Conservation (phyloP, 2,113 vertebrate species). For the Pavo muticus region DNA sequence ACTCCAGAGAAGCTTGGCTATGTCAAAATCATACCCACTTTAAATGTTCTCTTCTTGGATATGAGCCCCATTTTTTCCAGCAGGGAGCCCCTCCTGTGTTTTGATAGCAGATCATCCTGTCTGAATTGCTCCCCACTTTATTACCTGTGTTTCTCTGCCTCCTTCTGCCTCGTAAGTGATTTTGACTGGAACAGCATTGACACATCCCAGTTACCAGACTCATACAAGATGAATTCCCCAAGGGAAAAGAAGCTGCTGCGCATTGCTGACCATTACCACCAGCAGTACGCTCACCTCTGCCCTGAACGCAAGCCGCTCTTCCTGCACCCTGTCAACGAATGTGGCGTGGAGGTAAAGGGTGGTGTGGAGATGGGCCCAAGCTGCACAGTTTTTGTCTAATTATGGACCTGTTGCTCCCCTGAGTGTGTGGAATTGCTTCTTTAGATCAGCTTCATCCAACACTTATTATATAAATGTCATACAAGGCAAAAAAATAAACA, state of each 20-base stretch:
- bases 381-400: neutral
- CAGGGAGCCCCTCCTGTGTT: neutral
- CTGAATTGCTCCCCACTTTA: neutral
- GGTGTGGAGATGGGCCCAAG: neutral
- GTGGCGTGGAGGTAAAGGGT: conserved; percentile 79
- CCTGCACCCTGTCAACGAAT: conserved; percentile 87
- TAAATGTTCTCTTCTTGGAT: neutral
- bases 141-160: neutral
- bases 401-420: neutral
- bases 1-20: neutral
- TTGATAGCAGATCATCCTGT: neutral
- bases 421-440: neutral
- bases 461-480: neutral
- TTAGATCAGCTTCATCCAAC: neutral
- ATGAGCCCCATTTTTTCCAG: neutral
- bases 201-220: conserved; percentile 69
- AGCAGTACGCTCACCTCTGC: conserved; percentile 84
- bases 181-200: conserved; percentile 63
- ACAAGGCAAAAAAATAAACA: neutral
- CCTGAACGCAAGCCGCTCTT: conserved; percentile 87
- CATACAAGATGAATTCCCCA: conserved; percentile 82
- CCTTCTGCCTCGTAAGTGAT: neutral
- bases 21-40: neutral
- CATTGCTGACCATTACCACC: conserved; percentile 82
- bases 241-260: conserved; percentile 80